phyloP scores from a whole-genome alignment of 2,888 invertebrate genomes.

The Loripinus fragilis region DNA sequence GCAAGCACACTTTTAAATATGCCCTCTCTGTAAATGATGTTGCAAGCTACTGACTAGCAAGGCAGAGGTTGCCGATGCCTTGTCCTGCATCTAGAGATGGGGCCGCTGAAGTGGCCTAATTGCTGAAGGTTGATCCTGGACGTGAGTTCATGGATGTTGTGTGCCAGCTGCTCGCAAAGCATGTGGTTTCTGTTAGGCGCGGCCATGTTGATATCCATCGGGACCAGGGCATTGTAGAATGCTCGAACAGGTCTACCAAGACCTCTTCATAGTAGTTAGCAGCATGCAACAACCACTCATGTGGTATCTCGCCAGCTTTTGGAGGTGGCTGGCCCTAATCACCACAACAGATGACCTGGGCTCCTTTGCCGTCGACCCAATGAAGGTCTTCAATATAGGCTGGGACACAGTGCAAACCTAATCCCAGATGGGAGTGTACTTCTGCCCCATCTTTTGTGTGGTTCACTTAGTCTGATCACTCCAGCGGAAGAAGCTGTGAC shows the following conservation, averaged over 20 bases:
- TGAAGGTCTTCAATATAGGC: slow-evolving; percentile 5
- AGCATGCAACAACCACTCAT: neutral
- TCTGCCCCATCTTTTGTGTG: slow-evolving; percentile 7
- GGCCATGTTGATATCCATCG: neutral
- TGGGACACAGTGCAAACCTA: slow-evolving; percentile 12
- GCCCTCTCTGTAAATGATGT: no score
- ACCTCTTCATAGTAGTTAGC: slow-evolving; percentile 2
- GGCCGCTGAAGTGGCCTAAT: neutral
- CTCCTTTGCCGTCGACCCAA: slow-evolving; percentile 10
- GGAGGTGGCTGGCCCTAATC: slow-evolving; percentile 11
- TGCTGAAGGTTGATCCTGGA: neutral
- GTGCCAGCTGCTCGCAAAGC: neutral
- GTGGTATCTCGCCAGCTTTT: neutral
- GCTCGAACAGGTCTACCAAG: neutral
- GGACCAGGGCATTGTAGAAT: neutral
- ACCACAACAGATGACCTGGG: slow-evolving; percentile 19
- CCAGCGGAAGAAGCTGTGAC: slow-evolving; percentile 18
- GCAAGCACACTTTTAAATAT: no score
- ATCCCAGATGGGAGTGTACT: neutral
- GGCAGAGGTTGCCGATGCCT: neutral
- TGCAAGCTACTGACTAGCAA: slow-evolving; percentile 6
- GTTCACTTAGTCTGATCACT: neutral
- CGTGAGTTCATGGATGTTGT: slow-evolving; percentile 1
- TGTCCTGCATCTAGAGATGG: neutral
- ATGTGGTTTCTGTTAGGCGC: neutral